Base-by-base conservation (phyloP, 2,888 invertebrate species). In the Acrocyrtus sp. region DNA sequence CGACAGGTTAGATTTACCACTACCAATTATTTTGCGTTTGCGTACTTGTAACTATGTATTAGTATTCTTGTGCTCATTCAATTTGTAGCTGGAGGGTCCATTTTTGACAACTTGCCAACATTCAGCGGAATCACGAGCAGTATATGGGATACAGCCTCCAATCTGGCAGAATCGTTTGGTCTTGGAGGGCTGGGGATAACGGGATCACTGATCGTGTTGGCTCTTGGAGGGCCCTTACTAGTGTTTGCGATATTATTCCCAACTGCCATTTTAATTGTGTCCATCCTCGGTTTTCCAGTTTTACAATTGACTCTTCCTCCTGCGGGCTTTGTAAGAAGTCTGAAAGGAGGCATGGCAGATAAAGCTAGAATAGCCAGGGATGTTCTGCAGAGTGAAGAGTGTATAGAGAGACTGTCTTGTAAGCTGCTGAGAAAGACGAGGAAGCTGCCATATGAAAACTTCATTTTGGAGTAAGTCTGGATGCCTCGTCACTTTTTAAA, bases 361-460 rank as follows among this genome's bases (percentile, higher is more conserved):
- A 56, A 61, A 3, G 69, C 67, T 2, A 47, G 72, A 12, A 54
- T 66, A n/a, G 67, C 70, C 1, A 53, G 48, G 17, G 58, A 76
- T 17, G 68, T 76, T 17, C 26, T 74, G 21, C 68, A 74, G 48
- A 80, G 76, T 57, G 78, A 77, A 22, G 74, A 80, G 34, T 80
- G 79, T 29, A 53, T 80, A 21, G 78, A 80, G 43, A 69, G 77
- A 62, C 10, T 80, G 21, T 70, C 75, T n/a, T 80, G 79, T 41
- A 57, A 50, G 41, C 47, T 80, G 22, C 75, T 75, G 17, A 63
- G 72, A 26, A 53, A 67, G 10, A 61, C 77, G 12, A 61, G 62
- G 10, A 61, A 43, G 29, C 21, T 73, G n/a, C 67, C 73, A 1
- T 69, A 73, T 43, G 69, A 74, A 56, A 67, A 61, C 12, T 77